Evolutionary conservation across 1,140 invertebrate species (phyloP), one percentile per base, ranked within the genome.

Genomic region (Micrasema longulum): DNA sequence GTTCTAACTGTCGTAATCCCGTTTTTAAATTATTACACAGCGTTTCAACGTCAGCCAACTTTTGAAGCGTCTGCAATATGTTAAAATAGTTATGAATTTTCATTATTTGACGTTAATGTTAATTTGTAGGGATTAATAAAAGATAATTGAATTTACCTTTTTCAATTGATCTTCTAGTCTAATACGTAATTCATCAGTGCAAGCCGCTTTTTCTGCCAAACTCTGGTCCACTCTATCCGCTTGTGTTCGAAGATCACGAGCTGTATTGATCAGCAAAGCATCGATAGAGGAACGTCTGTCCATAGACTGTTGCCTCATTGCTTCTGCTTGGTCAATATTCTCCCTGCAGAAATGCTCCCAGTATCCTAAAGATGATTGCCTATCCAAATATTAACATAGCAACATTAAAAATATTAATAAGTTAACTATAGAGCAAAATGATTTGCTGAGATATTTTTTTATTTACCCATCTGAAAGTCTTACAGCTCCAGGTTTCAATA

Each of bases 301-400:
- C 1, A 84, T 80, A 0, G 91, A 92, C 71, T 89, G 87, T 72
- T 89, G 87, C 43, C 88, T 85, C 22, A 87, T 87, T n/a, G 85
- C 82, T 77, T 92, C 89, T 52, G 85, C 87, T 72, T 87, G 85
- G 18, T 87, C 82, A 7, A 93, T 78, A 43, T 87, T 88, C 76
- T 92, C 90, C 76, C 85, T 83, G 9, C 90, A 91, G 73, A 91
- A 91, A 71, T 87, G 86, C 75, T 91, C 89, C 88, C 92, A 93
- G 76, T 89, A 89, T 60, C 89, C 88, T 14, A 89, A 87, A 0
- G 90, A 89, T 4, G 91, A 89, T 79, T 90, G 91, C 26, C 87
- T 87, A 60, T 23, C 62, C 48, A 71, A 60, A 43, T 14, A 36
- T 14, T 6, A n/a, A 22, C 20, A 20, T 11, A 48, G n/a, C 18